Base-by-base conservation (phyloP, 2,113 vertebrate species). In the Malurus alboscapulatus region DNA sequence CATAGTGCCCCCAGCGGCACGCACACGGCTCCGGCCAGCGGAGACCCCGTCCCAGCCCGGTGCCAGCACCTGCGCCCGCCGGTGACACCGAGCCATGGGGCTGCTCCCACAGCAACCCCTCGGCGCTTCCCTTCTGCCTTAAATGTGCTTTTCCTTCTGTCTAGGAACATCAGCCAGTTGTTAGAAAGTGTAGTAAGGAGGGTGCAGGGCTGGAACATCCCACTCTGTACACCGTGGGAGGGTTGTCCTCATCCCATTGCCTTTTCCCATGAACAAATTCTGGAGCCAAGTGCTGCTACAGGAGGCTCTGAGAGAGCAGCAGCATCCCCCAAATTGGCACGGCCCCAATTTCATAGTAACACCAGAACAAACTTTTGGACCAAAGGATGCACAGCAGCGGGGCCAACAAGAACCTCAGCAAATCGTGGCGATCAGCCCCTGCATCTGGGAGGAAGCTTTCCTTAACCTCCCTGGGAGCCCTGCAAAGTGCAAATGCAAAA, bases 1-100 rank as follows among this genome's bases (percentile, higher is more conserved):
- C 58, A 80, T 42, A 94, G 92, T 95, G 94, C 91, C 94, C 94
- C 96, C 92, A 87, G 92, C 77, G 96, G 95, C 91, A 96, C 8
- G 14, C 74, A 14, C 59, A 62, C 59, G n/a, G 59, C 93, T 93
- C 94, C 72, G 68, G 88, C 72, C 94, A 58, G 68, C 61, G 61
- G 38, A 38, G 38, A 74, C 73, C 76, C 81, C 54, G 25, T 30
- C 38, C 69, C 42, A 19, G 16, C 61, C 30, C 7, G 7, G n/a
- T n/a, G 32, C 48, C 77, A 11, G 1, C 4, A 6, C n/a, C 75
- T 1, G 66, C 2, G 38, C 5, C 30, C 42, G 53, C 38, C 3
- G 17, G 25, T 13, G 75, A 7, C 8, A 9, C 4, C 47, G 47
- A 59, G 69, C 4, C 9, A 1, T 18, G 65, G 50, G 57, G 81